Evolutionary conservation across 2,797 vertebrate species (phyloP).

Genomic region (Sebastes itinus): DNA sequence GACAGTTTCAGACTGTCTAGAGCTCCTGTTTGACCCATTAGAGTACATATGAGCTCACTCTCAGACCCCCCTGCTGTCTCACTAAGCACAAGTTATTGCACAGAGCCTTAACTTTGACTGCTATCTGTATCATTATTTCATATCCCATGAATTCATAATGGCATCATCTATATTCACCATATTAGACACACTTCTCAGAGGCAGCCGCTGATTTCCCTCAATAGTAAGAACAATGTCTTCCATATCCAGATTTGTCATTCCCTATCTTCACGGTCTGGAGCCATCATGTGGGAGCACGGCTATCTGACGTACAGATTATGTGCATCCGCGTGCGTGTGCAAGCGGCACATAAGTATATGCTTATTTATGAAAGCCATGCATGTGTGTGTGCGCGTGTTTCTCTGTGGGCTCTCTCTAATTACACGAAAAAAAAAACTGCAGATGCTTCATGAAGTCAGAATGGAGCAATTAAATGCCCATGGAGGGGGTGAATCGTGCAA

Average conservation of each 20-base stretch:
- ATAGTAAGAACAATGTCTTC: constrained; percentile 50
- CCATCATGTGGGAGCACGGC: constrained; percentile 30
- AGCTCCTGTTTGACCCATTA: constrained; percentile 48
- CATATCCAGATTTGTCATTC: constrained; percentile 58
- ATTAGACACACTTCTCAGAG: constrained; percentile 69
- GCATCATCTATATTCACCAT: constrained; percentile 66
- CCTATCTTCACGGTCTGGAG: constrained; percentile 46
- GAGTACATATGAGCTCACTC: constrained; percentile 28
- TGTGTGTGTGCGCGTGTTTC: constrained; percentile 6
- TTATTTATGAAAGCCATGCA: constrained; percentile 30
- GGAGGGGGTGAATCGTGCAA: constrained; percentile 42
- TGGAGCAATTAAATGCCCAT: constrained; percentile 64
- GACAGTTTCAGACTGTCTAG: constrained; percentile 38
- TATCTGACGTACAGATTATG: constrained; percentile 49
- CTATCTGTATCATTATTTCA: constrained; percentile 70
- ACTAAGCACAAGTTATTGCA: constrained; percentile 43
- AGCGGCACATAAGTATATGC: constrained; percentile 6
- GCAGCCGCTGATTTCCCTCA: constrained; percentile 38
- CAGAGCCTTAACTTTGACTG: constrained; percentile 54
- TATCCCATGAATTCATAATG: constrained; percentile 67
- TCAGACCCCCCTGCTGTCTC: constrained; percentile 18
- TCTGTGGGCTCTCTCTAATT: constrained; percentile 43
- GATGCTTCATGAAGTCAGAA: constrained; percentile 60
- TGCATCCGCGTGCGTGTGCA: constrained; percentile 27
- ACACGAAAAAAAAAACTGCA: constrained; percentile 31